Evolutionary conservation across 2,888 invertebrate genomes (phyloP).

Genomic region (Linnaemya tessellans): DNA sequence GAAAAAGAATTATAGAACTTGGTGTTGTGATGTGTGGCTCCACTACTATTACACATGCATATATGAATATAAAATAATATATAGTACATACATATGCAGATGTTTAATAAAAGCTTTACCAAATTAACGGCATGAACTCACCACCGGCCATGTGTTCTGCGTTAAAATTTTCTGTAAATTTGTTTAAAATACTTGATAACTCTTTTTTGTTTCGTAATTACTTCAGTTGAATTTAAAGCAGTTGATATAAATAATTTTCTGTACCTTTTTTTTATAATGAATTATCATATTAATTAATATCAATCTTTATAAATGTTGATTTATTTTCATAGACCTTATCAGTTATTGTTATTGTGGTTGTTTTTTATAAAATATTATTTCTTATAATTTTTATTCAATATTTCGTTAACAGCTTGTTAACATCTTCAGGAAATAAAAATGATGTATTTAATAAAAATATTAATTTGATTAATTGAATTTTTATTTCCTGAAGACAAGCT

Average conservation of each 20-base stretch:
- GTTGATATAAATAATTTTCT: not conserved
- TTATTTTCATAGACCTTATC: too few species aligned
- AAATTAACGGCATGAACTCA: not conserved
- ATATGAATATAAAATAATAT: too few species aligned
- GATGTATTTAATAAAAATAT: too few species aligned
- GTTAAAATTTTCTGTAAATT: conserved; percentile 52
- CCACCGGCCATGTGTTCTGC: conserved; percentile 25
- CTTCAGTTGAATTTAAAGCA: conserved; percentile 9
- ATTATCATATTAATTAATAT: conserved; percentile 3
- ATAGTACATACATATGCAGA: not conserved
- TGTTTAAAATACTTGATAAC: conserved; percentile 23
- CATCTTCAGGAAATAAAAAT: too few species aligned
- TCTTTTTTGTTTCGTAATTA: not conserved
- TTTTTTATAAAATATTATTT: too few species aligned
- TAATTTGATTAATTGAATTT: too few species aligned
- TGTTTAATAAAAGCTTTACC: not conserved
- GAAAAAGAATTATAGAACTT: conserved; percentile 52
- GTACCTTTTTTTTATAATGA: not conserved
- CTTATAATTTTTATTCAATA: too few species aligned
- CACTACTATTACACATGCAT: not conserved
- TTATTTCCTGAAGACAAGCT: too few species aligned
- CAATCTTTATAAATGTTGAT: too few species aligned
- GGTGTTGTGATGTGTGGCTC: conserved; percentile 28
- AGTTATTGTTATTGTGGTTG: too few species aligned
- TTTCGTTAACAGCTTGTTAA: too few species aligned